These are phyloP conservation scores for Chloromyia formosa DNA, from an alignment of 2,888 invertebrate genomes.

Conservation along the genomic window DNA sequence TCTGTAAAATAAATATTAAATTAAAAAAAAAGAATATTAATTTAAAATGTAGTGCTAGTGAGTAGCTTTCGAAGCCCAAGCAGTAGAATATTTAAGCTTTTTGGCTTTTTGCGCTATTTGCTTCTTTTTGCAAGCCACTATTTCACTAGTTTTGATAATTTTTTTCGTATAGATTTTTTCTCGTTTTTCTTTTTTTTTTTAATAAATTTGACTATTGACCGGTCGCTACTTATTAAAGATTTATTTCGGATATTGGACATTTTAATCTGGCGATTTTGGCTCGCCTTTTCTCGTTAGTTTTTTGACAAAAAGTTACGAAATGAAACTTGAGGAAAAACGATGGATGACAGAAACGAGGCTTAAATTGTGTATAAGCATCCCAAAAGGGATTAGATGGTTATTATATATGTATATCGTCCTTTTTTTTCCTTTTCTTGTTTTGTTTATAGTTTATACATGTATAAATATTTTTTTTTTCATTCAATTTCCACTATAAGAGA, in stretches of 20 bases:
- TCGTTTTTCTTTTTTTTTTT: not conserved
- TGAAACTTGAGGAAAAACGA: too few relatives aligned
- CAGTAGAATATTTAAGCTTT: too few relatives aligned
- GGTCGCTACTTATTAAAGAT: not conserved
- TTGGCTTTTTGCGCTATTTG: not conserved
- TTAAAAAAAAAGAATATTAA: slow-evolving; percentile 22
- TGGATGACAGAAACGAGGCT: too few relatives aligned
- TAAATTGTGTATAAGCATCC: not conserved
- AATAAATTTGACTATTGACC: not conserved
- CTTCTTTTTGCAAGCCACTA: not conserved
- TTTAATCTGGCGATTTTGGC: not conserved
- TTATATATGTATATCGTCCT: slow-evolving; percentile 19
- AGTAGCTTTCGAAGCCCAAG: slow-evolving; percentile 34
- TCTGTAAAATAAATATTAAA: slow-evolving; percentile 36
- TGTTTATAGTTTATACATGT: slow-evolving; percentile 21
- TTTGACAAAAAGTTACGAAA: too few relatives aligned
- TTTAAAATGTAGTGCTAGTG: slow-evolving; percentile 27
- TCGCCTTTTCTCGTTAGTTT: too few relatives aligned
- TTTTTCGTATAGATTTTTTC: not conserved
- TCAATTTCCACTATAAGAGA: slow-evolving; percentile 18
- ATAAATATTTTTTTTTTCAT: slow-evolving; percentile 4
- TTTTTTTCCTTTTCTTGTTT: not conserved
- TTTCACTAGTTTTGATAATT: not conserved
- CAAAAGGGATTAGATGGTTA: slow-evolving; percentile 2
- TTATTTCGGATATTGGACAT: not conserved